Evolutionary conservation across 2,797 vertebrate genomes (phyloP).

Genomic region (Natrix natrix): DNA sequence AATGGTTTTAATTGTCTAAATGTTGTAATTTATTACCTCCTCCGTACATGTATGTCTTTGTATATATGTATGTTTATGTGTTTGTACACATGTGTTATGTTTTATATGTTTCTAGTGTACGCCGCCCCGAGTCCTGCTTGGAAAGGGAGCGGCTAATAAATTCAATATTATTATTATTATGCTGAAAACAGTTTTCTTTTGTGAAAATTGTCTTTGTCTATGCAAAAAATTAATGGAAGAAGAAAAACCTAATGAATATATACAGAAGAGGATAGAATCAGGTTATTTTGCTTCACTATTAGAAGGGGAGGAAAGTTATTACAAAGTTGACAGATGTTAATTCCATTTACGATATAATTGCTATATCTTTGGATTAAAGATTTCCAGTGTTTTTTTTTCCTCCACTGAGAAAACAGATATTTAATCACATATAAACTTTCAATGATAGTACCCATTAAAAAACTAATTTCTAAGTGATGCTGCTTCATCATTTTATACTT

Average conservation of each 20-base stretch:
- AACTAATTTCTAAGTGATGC: not conserved
- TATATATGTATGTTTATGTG: too few relatives aligned
- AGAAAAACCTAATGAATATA: not conserved
- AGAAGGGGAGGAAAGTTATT: too few relatives aligned
- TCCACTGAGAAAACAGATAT: conserved; percentile 10
- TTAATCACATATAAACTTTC: conserved; percentile 7
- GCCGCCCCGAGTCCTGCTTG: too few relatives aligned
- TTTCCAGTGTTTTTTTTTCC: not conserved
- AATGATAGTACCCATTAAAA: conserved; percentile 14
- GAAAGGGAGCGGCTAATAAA: too few relatives aligned
- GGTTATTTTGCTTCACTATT: not conserved
- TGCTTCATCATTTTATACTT: not conserved
- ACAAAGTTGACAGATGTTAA: conserved; percentile 10
- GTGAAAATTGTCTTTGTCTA: not conserved
- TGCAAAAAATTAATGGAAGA: not conserved
- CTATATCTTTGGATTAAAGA: conserved; percentile 6
- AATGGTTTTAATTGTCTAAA: too few relatives aligned
- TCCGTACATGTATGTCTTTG: too few relatives aligned
- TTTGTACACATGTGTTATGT: too few relatives aligned
- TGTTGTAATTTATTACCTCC: too few relatives aligned
- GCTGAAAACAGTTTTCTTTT: not conserved
- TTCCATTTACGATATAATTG: not conserved
- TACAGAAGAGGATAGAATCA: not conserved
- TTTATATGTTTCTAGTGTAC: too few relatives aligned
- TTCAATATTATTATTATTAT: too few relatives aligned